Conservation (phyloP, 2,113 vertebrate genomes). For the Calidris pugnax region DNA sequence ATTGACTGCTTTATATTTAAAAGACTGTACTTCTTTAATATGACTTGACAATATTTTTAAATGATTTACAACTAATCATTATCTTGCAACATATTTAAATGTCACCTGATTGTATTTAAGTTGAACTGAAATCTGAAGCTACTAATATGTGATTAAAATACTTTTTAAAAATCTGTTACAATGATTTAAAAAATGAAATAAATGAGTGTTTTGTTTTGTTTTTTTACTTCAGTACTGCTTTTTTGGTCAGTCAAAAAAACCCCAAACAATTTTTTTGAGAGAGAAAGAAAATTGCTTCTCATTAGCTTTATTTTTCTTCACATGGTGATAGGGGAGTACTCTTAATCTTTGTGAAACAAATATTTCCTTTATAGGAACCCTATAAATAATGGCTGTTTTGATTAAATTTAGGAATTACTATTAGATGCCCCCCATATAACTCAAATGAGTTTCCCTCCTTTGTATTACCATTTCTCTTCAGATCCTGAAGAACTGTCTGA, state of each 20-base stretch:
- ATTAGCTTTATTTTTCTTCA: not conserved
- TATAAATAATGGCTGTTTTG: not conserved
- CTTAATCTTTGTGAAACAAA: not conserved
- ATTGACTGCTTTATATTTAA: not conserved
- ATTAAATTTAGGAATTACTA: slow-evolving; percentile 3
- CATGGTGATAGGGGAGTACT: not conserved
- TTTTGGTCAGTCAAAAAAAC: not conserved
- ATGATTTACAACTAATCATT: not conserved
- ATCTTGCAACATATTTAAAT: not conserved
- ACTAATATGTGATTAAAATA: not conserved
- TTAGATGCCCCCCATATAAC: not conserved
- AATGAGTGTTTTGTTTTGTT: too few species aligned
- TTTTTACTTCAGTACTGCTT: not conserved
- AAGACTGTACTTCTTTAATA: not conserved
- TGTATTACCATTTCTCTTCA: slow-evolving; percentile 21
- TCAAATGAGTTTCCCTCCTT: not conserved
- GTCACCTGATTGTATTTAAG: not conserved
- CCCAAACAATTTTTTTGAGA: not conserved
- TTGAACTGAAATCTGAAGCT: not conserved
- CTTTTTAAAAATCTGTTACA: not conserved
- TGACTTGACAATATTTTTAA: not conserved
- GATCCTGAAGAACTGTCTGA: not conserved
- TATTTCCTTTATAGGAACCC: not conserved
- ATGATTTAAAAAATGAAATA: not conserved
- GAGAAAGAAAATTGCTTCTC: not conserved